Evolutionary conservation across 2,113 vertebrate species (phyloP), one percentile per base, ranked within the genome.

Genomic region (Anguilla japonica): DNA sequence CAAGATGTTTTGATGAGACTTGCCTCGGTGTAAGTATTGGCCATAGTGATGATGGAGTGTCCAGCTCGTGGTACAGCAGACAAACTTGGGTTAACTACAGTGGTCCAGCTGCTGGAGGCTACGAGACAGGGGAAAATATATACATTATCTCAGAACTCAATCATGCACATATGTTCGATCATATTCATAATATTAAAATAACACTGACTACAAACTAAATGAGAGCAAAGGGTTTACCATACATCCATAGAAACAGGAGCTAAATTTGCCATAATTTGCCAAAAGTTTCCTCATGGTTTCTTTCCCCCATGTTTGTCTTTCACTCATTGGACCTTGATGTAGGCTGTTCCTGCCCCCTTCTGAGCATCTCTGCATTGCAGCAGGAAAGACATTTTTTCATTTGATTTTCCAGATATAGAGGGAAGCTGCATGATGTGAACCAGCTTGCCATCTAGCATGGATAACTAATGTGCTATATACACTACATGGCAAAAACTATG

Each of bases 81-180:
- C 5, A 95, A 90, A 57, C 91, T 89, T 43, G 93, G 90, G 63
- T 93, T 88, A 13, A 85, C 83, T 89, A 95, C 87, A 83, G 94
- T 92, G 5, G 94, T 95, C 96, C 96, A 96, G 89, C 90, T 92
- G 92, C 89, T 94, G 50, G 89, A 93, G 80, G 95, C 96, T 96
- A 90, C 87, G 82, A 11, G n/a, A 22, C 60, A 57, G 22, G 34
- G 34, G 18, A 20, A 85, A 71, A 86, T 22, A 26, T 15, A 83
- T 80, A 46, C n/a, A 53, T 46, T 46, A 46, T 53, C 75, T 16
- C 39, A 8, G 39, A 43, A 82, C 29, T 39, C 15, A 34, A 40
- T 56, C 18, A 86, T 34, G 29, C 3, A 43, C 83, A 63, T 46
- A 46, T n/a, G 82, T 9, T 57, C 41, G 8, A 41, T 39, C 13